Conservation (phyloP, 1,140 invertebrate genomes). For the Eciton burchellii region DNA sequence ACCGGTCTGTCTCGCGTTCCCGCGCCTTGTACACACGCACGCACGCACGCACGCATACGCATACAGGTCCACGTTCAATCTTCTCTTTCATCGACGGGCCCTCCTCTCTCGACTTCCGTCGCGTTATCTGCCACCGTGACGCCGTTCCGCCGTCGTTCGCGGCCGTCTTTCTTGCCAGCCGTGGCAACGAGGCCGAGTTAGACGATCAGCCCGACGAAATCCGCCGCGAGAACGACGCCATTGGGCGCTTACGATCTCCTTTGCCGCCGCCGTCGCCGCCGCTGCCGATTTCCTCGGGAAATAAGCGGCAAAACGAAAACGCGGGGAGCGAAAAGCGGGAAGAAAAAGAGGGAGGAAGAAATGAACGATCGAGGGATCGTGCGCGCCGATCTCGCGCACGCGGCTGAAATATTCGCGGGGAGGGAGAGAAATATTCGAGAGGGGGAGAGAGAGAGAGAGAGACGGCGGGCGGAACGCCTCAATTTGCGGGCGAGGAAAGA, state of each 20-base stretch:
- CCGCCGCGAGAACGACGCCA: neutral
- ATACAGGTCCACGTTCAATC: constrained; percentile 5
- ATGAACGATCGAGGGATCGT: neutral
- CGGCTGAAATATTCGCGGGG: neutral
- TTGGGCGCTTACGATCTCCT: neutral
- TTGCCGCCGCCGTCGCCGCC: too few species aligned
- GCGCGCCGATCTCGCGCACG: constrained; percentile 13
- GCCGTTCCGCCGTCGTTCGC: neutral
- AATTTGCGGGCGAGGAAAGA: constrained; percentile 42
- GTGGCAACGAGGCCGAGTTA: too few species aligned
- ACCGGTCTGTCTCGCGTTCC: constrained; percentile 39
- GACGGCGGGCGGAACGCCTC: constrained; percentile 28
- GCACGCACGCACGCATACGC: neutral
- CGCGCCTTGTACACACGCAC: neutral
- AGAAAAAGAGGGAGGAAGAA: neutral
- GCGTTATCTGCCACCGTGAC: constrained; percentile 8
- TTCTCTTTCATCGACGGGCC: constrained; percentile 7
- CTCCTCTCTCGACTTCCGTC: constrained; percentile 17
- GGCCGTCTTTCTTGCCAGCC: neutral
- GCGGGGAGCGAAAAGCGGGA: too few species aligned
- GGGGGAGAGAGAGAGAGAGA: too few species aligned
- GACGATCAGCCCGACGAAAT: neutral
- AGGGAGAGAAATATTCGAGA: constrained; percentile 13
- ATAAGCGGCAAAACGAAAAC: constrained; percentile 25
- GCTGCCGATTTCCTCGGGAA: neutral